A percentile compares a stretch with the other conserved stretches of the same genome.
phyloP scores from a whole-genome alignment of 2,113 vertebrate genomes.

The Himantopus leucocephalus region DNA sequence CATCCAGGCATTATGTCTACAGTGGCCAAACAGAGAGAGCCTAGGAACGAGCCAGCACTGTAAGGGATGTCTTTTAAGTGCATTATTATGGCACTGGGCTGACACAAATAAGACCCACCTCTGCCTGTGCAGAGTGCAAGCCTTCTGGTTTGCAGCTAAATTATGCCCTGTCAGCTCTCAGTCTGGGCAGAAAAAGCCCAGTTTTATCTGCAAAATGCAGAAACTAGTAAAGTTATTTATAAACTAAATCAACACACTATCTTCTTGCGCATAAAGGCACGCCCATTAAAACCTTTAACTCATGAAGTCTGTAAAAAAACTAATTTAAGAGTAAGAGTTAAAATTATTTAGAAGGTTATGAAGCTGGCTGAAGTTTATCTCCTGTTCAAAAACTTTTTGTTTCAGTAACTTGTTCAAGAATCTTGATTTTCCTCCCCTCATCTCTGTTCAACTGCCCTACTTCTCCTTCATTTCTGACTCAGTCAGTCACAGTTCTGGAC shows the following conservation, averaged over 20 bases:
- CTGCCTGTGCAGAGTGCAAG: neutral
- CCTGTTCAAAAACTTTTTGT: neutral
- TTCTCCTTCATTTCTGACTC: neutral
- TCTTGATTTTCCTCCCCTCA: neutral
- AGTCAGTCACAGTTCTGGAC: neutral
- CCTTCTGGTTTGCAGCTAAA: neutral
- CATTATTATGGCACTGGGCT: neutral
- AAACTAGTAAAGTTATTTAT: neutral
- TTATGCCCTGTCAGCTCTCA: neutral
- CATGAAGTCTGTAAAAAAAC: neutral
- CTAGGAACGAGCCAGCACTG: neutral
- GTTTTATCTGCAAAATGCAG: slow-evolving; percentile 35
- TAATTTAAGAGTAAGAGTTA: neutral
- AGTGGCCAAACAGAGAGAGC: neutral
- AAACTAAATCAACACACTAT: neutral
- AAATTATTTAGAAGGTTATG: neutral
- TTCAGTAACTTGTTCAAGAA: neutral
- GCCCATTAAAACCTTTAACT: neutral
- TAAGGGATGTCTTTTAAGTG: neutral
- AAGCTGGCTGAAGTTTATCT: neutral
- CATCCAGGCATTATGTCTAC: neutral
- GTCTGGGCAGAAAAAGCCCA: neutral
- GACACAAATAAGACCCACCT: neutral
- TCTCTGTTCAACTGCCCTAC: neutral
- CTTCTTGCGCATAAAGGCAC: neutral